A percentile compares a stretch with the other conserved stretches of the same genome.
These are phyloP conservation scores for Eristalis tenax DNA, from an alignment of 2,888 invertebrate genomes.

Conservation along the genomic window DNA sequence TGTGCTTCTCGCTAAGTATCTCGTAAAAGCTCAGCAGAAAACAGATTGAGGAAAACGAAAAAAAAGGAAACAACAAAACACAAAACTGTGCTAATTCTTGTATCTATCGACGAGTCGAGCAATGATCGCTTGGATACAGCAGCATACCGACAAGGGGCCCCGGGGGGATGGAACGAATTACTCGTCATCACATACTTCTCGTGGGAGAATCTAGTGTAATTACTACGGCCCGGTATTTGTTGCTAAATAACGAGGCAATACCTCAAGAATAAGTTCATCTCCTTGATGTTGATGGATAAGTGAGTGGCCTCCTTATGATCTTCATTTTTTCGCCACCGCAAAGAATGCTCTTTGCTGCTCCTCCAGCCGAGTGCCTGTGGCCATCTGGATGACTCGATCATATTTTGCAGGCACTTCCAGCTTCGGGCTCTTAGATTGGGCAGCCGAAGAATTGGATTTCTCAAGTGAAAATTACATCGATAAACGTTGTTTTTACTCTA, in stretches of 20 bases:
- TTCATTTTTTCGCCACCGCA: constrained; percentile 15
- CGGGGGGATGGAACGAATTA: constrained; percentile 10
- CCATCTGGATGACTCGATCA: constrained; percentile 53
- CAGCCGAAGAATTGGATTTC: neutral
- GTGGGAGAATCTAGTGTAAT: constrained; percentile 27
- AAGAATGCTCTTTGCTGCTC: neutral
- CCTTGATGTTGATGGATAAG: constrained; percentile 58
- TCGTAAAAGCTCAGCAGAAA: constrained; percentile 52
- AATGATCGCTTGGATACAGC: neutral
- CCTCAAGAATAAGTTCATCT: constrained; percentile 64
- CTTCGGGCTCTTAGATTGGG: neutral
- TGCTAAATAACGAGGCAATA: constrained; percentile 50
- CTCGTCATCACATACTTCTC: constrained; percentile 28
- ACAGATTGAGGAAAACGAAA: constrained; percentile 25
- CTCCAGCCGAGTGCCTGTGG: neutral
- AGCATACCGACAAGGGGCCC: neutral
- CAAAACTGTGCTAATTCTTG: constrained; percentile 58
- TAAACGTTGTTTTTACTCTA: constrained; percentile 45
- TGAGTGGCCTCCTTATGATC: constrained; percentile 50
- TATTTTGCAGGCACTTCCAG: neutral
- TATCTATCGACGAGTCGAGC: constrained; percentile 32
- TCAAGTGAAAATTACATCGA: constrained; percentile 49
- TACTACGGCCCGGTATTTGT: constrained; percentile 33
- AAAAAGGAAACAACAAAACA: constrained; percentile 10
- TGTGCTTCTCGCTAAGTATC: constrained; percentile 28